These are phyloP conservation scores for Psittacula derbiana DNA, from an alignment of 2,797 vertebrate genomes.

Conservation along the genomic window DNA sequence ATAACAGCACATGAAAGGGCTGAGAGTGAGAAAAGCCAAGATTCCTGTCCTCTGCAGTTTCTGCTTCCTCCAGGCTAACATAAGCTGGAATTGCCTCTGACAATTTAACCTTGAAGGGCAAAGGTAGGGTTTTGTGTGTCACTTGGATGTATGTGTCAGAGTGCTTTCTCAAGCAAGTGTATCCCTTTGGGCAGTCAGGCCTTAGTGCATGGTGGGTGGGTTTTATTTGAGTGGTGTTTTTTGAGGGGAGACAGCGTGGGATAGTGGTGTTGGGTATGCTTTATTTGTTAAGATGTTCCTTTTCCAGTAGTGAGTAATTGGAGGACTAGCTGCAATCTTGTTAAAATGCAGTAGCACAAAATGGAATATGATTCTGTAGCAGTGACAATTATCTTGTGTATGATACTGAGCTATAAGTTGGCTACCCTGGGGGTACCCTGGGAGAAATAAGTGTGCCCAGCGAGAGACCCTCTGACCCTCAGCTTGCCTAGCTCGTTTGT, in stretches of 20 bases:
- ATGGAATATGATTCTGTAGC: neutral
- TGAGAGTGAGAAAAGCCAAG: neutral
- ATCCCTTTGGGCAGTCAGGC: neutral
- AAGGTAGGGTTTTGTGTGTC: neutral
- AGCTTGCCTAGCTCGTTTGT: accelerated
- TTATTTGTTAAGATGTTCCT: neutral
- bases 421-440: neutral
- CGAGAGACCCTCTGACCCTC: neutral
- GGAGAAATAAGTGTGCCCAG: accelerated
- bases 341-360: neutral
- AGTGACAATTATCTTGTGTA: accelerated
- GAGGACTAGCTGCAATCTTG: neutral
- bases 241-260: neutral
- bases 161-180: neutral
- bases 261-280: neutral
- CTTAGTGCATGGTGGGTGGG: neutral
- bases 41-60: neutral
- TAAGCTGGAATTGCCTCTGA: neutral
- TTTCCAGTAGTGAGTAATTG: neutral
- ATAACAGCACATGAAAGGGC: neutral
- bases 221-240: neutral
- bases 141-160: neutral
- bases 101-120: neutral
- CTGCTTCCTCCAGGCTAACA: neutral
- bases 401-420: neutral